Evolutionary conservation across 2,888 invertebrate genomes (phyloP), one percentile per base, ranked within the genome.

Genomic region (Mythimna albipuncta): DNA sequence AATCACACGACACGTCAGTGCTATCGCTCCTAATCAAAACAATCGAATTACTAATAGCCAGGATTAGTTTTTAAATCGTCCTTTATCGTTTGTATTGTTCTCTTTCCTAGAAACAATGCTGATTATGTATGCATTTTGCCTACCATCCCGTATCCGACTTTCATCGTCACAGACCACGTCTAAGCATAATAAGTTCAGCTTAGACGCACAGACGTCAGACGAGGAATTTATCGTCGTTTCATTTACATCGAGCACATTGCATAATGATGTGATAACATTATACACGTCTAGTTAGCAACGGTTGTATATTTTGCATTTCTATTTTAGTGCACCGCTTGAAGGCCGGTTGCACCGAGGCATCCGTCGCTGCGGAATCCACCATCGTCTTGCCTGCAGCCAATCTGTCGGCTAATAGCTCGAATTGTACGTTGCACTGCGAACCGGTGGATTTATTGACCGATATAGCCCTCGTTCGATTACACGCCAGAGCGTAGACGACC

Each of bases 351-450:
- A 75, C 82, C 84, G 86, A 83, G 89, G 90, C 86, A 90, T 91
- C 87, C 89, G 84, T 88, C 84, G 85, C 78, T 76, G 73, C 75
- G 91, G 91, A 91, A 91, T 93, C 88, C 87, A 79, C 80, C 75
- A 84, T 79, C 74, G 86, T 87, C 88, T 89, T 87, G 89, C 89
- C 87, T 88, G 77, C 74, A 87, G 87, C 84, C 90, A 88, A 90
- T 87, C 90, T 87, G 85, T 85, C 84, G 85, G 85, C 85, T 89
- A 89, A 90, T 90, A 90, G 85, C 79, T 89, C 26, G 66, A 81
- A 85, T 81, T 85, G 77, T 76, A 71, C 71, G 61, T 69, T 83
- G 80, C 64, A 70, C 72, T 75, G 72, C 44, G 68, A 81, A 75
- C 62, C 81, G 82, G 81, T 85, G 76, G 79, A 87, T 89, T 89